These are phyloP conservation scores for Danionella dracula DNA, from an alignment of 2,797 vertebrate species.

Conservation along the genomic window DNA sequence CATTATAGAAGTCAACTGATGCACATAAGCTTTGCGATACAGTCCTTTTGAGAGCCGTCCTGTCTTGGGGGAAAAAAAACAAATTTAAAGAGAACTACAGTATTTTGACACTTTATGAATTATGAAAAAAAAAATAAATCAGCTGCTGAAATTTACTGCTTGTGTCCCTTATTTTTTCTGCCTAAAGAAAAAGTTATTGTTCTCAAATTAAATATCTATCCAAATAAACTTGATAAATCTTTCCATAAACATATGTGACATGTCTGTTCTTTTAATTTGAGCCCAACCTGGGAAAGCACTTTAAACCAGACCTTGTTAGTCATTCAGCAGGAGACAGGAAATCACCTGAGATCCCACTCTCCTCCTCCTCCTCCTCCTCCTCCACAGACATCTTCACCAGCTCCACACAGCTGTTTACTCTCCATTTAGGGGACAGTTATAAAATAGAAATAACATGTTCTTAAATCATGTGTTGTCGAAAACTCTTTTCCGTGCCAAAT, in stretches of 20 bases:
- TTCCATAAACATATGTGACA: constrained; percentile 16
- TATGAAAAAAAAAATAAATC: too few relatives aligned
- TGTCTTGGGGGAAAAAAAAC: too few relatives aligned
- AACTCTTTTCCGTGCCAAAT: constrained; percentile 36
- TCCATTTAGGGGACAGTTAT: constrained; percentile 28
- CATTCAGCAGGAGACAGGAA: constrained; percentile 40
- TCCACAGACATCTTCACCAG: constrained; percentile 25
- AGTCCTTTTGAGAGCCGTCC: too few relatives aligned
- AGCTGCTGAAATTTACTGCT: too few relatives aligned
- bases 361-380: constrained; percentile 18
- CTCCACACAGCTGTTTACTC: constrained; percentile 15
- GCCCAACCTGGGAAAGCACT: constrained; percentile 24
- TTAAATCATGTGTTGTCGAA: constrained; percentile 47
- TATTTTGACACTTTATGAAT: not conserved
- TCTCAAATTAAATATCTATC: not conserved
- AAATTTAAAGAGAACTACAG: too few relatives aligned
- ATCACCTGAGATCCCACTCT: not conserved
- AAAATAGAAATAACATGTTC: constrained; percentile 41
- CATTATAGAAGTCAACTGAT: too few relatives aligned
- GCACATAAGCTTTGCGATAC: too few relatives aligned
- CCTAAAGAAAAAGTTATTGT: constrained; percentile 13
- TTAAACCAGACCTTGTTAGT: constrained; percentile 19
- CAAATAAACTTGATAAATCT: not conserved
- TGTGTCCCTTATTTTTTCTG: not conserved
- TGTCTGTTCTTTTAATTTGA: constrained; percentile 34